These are phyloP conservation scores for Nipponia nippon DNA, from an alignment of 2,113 vertebrate species.

Conservation along the genomic window DNA sequence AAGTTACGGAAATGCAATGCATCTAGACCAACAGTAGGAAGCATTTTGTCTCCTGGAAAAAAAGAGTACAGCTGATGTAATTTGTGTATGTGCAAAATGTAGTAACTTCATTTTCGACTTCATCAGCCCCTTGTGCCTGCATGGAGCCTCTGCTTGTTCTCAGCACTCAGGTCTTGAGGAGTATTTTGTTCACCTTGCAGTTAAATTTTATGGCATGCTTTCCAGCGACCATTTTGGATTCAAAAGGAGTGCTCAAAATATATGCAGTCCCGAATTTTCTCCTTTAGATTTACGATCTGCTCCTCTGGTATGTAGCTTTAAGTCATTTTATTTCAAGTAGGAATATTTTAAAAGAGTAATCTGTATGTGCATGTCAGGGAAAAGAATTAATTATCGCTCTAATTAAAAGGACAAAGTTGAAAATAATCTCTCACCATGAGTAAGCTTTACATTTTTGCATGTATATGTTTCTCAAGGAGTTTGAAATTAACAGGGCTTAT, in stretches of 20 bases:
- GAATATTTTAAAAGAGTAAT: slow-evolving; percentile 42
- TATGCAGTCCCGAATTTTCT: background rate
- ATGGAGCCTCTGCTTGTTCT: background rate
- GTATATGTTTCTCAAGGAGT: background rate
- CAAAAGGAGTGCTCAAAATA: slow-evolving; percentile 25
- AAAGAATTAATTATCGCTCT: slow-evolving; percentile 58
- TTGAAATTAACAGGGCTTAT: slow-evolving; percentile 1
- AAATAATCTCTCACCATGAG: slow-evolving; percentile 33
- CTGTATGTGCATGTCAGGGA: background rate
- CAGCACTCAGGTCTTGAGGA: background rate
- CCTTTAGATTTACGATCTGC: slow-evolving; percentile 26
- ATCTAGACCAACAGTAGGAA: background rate
- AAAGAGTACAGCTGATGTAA: background rate
- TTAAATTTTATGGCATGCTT: background rate
- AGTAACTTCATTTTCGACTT: slow-evolving; percentile 25
- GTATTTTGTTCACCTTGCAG: background rate
- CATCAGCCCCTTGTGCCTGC: background rate
- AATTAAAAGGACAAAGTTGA: slow-evolving; percentile 43
- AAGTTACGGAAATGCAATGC: background rate
- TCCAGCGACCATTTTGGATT: slow-evolving; percentile 15
- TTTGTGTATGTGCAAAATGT: background rate
- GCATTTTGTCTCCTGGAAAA: background rate
- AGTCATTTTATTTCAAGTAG: slow-evolving; percentile 49
- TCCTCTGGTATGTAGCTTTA: slow-evolving; percentile 26
- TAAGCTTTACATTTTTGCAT: slow-evolving; percentile 33